These are phyloP conservation scores for Neomorphus geoffroyi DNA, from an alignment of 2,797 vertebrate species.

Conservation along the genomic window DNA sequence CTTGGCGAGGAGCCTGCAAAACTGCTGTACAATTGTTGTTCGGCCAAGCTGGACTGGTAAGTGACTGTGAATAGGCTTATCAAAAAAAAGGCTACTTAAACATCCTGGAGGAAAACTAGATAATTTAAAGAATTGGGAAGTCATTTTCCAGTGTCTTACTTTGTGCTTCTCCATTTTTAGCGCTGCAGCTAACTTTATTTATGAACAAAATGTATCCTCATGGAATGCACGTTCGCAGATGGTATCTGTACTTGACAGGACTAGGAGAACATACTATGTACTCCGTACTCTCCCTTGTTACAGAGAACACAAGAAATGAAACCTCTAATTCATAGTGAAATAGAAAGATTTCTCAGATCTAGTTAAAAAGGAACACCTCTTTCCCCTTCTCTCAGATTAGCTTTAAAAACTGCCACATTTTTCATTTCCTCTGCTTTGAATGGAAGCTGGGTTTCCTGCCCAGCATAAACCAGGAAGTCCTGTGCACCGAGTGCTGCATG, in stretches of 20 bases:
- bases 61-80: constrained; percentile 35
- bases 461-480: not conserved
- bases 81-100: not conserved
- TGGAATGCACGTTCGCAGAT: not conserved
- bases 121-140: not conserved
- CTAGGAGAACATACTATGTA: not conserved
- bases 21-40: constrained; percentile 97
- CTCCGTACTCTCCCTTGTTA: accelerated
- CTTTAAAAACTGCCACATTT: not conserved
- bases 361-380: not conserved
- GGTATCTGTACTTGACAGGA: not conserved
- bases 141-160: not conserved
- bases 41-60: constrained; percentile 97
- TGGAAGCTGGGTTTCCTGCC: constrained; percentile 4
- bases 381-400: not conserved
- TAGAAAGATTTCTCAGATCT: not conserved
- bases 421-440: not conserved
- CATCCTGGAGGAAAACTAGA: not conserved
- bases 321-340: not conserved
- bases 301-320: not conserved
- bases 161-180: not conserved
- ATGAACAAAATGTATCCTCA: not conserved
- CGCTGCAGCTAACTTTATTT: not conserved
- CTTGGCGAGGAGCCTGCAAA: constrained; percentile 97
- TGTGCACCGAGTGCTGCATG: not conserved